Conservation (phyloP, 2,113 vertebrate species). For the Gallinago media region DNA sequence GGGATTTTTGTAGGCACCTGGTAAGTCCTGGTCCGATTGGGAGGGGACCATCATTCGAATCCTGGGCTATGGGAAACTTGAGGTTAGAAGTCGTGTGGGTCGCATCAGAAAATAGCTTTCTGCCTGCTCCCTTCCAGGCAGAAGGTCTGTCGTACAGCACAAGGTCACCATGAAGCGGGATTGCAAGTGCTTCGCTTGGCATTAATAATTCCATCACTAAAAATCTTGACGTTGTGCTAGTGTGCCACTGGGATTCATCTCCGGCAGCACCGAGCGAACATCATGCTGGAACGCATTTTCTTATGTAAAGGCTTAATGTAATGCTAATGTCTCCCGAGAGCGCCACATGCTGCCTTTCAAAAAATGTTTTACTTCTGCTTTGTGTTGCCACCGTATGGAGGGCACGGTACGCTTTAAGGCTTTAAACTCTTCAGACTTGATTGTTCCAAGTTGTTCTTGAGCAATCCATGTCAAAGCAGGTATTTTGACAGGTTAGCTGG, state of each 20-base stretch:
- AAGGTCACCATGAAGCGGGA: not conserved
- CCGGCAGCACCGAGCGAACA: too few relatives aligned
- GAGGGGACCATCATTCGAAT: not conserved
- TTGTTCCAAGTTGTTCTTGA: not conserved
- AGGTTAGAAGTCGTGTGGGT: not conserved
- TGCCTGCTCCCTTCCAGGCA: not conserved
- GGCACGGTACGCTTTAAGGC: not conserved
- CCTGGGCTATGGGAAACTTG: not conserved
- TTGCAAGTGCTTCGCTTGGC: not conserved
- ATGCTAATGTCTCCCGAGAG: not conserved
- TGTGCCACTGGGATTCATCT: not conserved
- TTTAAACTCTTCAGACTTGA: not conserved
- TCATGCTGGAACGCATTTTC: not conserved
- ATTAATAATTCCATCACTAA: not conserved
- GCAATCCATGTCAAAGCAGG: not conserved
- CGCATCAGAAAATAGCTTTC: not conserved
- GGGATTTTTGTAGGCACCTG: not conserved
- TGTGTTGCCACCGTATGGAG: not conserved
- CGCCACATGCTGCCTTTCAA: not conserved
- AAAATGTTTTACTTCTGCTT: not conserved
- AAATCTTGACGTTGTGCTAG: not conserved
- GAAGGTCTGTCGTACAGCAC: not conserved
- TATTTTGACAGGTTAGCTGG: not conserved
- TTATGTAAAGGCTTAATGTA: not conserved
- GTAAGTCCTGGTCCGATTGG: too few relatives aligned